Base-by-base conservation (phyloP, 1,140 invertebrate species). In the Orius insidiosus region DNA sequence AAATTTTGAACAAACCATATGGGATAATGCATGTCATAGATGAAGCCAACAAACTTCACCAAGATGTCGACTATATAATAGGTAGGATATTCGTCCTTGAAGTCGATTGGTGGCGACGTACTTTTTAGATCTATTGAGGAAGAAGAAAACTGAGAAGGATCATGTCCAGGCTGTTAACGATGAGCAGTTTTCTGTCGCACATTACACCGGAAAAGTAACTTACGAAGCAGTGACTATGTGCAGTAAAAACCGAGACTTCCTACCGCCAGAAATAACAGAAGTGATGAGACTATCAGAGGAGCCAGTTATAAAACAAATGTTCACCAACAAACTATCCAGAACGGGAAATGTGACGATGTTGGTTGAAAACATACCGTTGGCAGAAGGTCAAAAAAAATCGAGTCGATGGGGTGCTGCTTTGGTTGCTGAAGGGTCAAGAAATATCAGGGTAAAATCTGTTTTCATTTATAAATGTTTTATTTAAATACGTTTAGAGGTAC, bases 21-120 rank as follows among this genome's bases (percentile, higher is more conserved):
- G 90, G 92, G 0, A 61, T 95, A 0, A 79, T 97, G 51, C 75
- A 76, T 46, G 71, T 92, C 19, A 72, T 97, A 38, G 92, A 96
- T 60, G 85, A 94, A 57, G 85, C 88, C 10, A 85, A 83, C 54
- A 79, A 75, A 50, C 69, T 68, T 50, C 63, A 67, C 46, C 61
- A 68, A 42, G 70, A 68, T 47, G 70, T 68, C 18, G 70, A 74
- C 53, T 71, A 69, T 46, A 69, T 80, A 24, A 64, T 73, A 49
- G 71, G 72, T 64, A 62, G 52, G 40, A n/a, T n/a, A 4, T 36
- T 36, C 9, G n/a, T 9, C 13, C 18, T 44, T n/a, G n/a, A n/a
- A n/a, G n/a, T n/a, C n/a, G n/a, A n/a, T 44, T 19, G 3, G 24
- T 14, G 5, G 39, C 39, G 18, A 16, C 5, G 5, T 3, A 38